Conservation (phyloP, 2,888 invertebrate species). For the Oligia strigilis region DNA sequence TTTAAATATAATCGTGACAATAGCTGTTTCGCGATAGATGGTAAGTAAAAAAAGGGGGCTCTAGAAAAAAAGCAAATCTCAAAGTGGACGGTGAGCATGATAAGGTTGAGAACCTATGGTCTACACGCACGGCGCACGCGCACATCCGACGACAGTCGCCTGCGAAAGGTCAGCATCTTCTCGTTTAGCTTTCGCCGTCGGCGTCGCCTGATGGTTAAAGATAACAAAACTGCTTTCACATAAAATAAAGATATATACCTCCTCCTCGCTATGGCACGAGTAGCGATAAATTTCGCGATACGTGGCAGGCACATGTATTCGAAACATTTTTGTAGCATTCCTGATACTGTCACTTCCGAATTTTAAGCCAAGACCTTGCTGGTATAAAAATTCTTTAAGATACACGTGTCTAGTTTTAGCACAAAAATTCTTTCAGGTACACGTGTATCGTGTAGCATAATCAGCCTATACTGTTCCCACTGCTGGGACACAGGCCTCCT, state of each 20-base stretch:
- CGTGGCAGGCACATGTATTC: neutral
- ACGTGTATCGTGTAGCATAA: neutral
- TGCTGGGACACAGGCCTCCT: neutral
- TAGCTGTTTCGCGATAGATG: too few relatives aligned
- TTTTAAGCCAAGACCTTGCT: neutral
- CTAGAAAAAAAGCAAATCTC: too few relatives aligned
- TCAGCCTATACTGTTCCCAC: neutral
- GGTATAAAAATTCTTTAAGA: neutral
- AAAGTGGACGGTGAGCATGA: too few relatives aligned
- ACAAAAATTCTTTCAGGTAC: neutral
- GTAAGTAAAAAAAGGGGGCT: too few relatives aligned
- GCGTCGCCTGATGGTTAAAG: neutral
- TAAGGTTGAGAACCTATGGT: neutral
- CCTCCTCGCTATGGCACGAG: neutral
- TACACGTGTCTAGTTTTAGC: conserved; percentile 7
- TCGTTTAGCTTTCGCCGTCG: neutral
- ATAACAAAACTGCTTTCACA: neutral
- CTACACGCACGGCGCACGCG: neutral
- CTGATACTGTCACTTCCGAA: neutral
- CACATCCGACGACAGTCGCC: neutral
- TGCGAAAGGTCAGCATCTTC: neutral
- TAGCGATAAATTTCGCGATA: neutral
- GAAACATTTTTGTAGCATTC: neutral
- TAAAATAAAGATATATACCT: neutral
- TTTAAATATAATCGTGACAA: too few relatives aligned